Evolutionary conservation across 1,140 invertebrate genomes (phyloP).

Genomic region (Palaemon carinicauda): DNA sequence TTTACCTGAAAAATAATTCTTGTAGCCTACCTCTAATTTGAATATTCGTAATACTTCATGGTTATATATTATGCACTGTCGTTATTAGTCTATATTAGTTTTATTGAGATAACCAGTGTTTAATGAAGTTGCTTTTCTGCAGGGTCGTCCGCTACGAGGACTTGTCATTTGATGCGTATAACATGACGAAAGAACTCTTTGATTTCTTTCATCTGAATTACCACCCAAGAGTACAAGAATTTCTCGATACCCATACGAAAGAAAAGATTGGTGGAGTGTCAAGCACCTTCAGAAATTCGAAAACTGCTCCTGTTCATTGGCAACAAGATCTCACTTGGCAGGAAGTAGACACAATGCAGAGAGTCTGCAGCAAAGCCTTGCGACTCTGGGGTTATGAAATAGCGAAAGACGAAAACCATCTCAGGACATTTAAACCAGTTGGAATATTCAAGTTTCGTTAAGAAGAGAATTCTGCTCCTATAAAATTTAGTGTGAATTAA

Average conservation of each 20-base stretch:
- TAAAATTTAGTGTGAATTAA: too few relatives aligned
- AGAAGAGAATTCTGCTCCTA: too few relatives aligned
- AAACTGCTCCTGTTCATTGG: constrained; percentile 85
- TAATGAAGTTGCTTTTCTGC: too few relatives aligned
- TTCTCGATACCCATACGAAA: constrained; percentile 82
- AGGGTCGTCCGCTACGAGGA: constrained; percentile 87
- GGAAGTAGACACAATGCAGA: constrained; percentile 71
- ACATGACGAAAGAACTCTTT: constrained; percentile 75
- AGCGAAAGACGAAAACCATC: constrained; percentile 65
- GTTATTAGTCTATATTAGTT: too few relatives aligned
- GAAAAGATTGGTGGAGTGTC: constrained; percentile 81
- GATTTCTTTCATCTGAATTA: constrained; percentile 79
- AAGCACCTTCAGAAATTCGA: constrained; percentile 83
- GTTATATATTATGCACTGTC: too few relatives aligned
- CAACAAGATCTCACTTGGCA: constrained; percentile 72
- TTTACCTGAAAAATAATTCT: too few relatives aligned
- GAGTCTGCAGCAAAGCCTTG: constrained; percentile 77
- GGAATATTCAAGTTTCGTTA: not conserved
- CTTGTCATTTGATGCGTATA: constrained; percentile 78
- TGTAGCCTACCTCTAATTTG: too few relatives aligned
- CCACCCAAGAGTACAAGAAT: constrained; percentile 74
- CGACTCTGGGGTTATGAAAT: constrained; percentile 77
- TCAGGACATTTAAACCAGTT: constrained; percentile 46
- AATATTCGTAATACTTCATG: too few relatives aligned
- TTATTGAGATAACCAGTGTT: too few relatives aligned